Evolutionary conservation across 2,888 invertebrate genomes (phyloP).

Genomic region (Thelaira solivaga): DNA sequence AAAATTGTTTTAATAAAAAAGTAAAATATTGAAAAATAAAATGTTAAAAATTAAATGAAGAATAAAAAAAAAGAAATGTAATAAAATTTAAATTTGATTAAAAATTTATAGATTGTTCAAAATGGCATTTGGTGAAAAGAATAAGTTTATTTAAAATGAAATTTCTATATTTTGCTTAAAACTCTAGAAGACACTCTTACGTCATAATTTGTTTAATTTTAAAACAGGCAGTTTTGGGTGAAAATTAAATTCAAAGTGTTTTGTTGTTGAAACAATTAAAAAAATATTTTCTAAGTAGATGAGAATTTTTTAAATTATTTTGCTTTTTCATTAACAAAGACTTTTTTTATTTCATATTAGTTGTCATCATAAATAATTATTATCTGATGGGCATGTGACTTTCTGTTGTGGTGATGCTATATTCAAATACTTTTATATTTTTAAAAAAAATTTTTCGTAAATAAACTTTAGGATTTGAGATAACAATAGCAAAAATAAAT

Average conservation of each 20-base stretch:
- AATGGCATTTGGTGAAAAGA: slow-evolving; percentile 16
- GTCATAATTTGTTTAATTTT: slow-evolving; percentile 26
- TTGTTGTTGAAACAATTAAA: too few relatives aligned
- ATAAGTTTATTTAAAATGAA: not conserved
- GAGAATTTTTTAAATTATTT: slow-evolving; percentile 22
- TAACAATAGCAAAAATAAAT: too few relatives aligned
- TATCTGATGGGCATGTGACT: slow-evolving; percentile 56
- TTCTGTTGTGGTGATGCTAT: not conserved
- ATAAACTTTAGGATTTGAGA: slow-evolving; percentile 14
- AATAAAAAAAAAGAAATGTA: not conserved
- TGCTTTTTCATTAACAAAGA: slow-evolving; percentile 3
- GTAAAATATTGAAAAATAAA: slow-evolving; percentile 2
- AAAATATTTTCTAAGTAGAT: too few relatives aligned
- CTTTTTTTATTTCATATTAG: slow-evolving; percentile 15
- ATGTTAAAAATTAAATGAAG: not conserved
- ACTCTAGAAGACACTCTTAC: slow-evolving; percentile 44
- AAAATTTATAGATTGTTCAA: not conserved
- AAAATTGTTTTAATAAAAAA: not conserved
- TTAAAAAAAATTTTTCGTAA: not conserved
- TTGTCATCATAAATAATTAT: slow-evolving; percentile 58
- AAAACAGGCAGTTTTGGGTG: not conserved
- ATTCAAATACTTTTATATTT: not conserved
- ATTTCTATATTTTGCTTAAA: not conserved
- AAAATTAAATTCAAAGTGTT: too few relatives aligned
- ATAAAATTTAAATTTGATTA: not conserved